Evolutionary conservation across 2,797 vertebrate species (phyloP), one percentile per base, ranked within the genome.

Genomic region (Crax fasciolata): DNA sequence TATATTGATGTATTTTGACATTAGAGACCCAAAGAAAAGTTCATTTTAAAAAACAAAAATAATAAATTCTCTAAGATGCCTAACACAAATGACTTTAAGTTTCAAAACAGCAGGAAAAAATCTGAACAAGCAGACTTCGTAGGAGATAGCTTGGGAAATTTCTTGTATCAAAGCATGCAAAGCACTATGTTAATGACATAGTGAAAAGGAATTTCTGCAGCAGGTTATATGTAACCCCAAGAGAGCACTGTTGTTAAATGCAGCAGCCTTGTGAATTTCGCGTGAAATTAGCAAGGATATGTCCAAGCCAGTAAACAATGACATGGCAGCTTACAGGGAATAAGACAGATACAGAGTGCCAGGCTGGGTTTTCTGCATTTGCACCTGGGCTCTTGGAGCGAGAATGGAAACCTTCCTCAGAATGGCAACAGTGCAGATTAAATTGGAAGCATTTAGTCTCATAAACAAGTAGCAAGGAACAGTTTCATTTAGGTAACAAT

Each of bases 41-140:
- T 15, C 0, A 21, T 76, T 88, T 30, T 67, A 81, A 52, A 25
- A 72, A 84, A 55, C 11, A 38, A 58, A 86, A 51, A 58, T 0
- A 68, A 49, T 44, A 43, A 55, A 67, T 74, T 18, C 19, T 63
- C 10, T 52, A 28, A 65, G 24, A 38, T 61, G 17, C 18, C 18
- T 68, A 3, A 28, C 77, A 23, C 12, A 18, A 63, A 63, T 80
- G 25, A 13, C 0, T 0, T 15, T 52, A 55, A 18, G 11, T 58
- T 87, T 77, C 83, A 74, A 39, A 81, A 39, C 2, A 62, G 23
- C 17, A 77, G 35, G 9, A 63, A 46, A 71, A 81, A 77, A 51
- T 55, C 58, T 71, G 24, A 49, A 59, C 23, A 48, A 59, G 11
- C 59, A 17, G 3, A 12, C 23, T 65, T 13, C 12, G 28, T 55